These are phyloP conservation scores for Rhinoderma darwinii DNA, from an alignment of 2,113 vertebrate genomes.

Conservation along the genomic window DNA sequence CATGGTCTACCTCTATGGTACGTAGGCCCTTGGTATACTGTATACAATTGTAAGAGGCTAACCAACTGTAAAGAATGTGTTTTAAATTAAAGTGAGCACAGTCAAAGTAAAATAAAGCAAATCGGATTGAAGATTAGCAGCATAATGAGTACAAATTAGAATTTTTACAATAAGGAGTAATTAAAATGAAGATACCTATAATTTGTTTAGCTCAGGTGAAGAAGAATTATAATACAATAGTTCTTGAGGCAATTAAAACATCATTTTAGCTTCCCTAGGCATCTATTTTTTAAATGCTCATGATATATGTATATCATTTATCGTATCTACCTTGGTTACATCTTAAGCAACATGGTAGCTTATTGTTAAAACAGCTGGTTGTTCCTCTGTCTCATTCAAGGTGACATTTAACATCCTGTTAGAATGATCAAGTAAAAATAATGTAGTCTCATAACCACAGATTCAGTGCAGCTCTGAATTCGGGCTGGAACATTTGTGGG, in stretches of 20 bases:
- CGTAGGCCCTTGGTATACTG: no score
- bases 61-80: no score
- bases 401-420: slow-evolving; percentile 53
- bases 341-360: slow-evolving; percentile 37
- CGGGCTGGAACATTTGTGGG: slow-evolving; percentile 27
- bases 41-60: no score
- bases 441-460: slow-evolving; percentile 46
- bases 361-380: slow-evolving; percentile 51
- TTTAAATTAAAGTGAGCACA: no score
- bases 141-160: no score
- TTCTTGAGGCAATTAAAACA: neutral
- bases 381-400: neutral
- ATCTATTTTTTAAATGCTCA: neutral
- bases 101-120: no score
- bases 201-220: neutral
- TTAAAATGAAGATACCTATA: slow-evolving; percentile 8
- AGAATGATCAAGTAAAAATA: slow-evolving; percentile 48
- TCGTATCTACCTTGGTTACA: slow-evolving; percentile 26
- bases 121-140: no score
- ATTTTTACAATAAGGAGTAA: neutral
- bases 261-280: neutral
- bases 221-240: neutral
- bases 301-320: slow-evolving; percentile 37
- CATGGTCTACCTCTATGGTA: no score
- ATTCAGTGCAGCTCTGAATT: slow-evolving; percentile 10